Conservation (phyloP, 1,140 invertebrate genomes). For the Watersipora subatra region DNA sequence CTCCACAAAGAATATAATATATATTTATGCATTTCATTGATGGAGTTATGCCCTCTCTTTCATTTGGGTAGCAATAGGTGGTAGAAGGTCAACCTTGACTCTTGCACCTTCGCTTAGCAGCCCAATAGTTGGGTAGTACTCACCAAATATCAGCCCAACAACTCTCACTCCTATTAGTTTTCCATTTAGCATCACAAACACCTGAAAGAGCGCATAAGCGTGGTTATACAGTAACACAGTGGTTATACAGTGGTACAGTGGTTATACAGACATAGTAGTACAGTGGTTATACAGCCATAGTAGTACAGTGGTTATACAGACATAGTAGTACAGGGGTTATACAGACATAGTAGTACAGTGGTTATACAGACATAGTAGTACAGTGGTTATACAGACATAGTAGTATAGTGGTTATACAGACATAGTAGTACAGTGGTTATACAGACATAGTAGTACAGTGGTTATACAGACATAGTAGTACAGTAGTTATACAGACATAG, state of each 20-base stretch:
- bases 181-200: not conserved
- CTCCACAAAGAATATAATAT: no score
- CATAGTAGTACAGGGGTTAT: not conserved
- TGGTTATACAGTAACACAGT: not conserved
- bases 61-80: not conserved
- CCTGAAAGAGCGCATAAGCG: not conserved
- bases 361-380: not conserved
- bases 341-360: not conserved
- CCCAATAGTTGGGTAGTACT: not conserved
- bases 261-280: not conserved
- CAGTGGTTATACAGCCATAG: not conserved
- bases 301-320: not conserved
- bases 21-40: no score
- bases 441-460: no score
- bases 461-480: no score
- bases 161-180: not conserved
- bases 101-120: not conserved
- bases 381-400: no score
- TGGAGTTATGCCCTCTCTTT: no score
- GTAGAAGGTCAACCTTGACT: not conserved
- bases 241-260: not conserved
- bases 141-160: not conserved
- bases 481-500: no score
- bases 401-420: no score
- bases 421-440: no score